Evolutionary conservation across 2,113 vertebrate species (phyloP).

Genomic region (Nipponia nippon): DNA sequence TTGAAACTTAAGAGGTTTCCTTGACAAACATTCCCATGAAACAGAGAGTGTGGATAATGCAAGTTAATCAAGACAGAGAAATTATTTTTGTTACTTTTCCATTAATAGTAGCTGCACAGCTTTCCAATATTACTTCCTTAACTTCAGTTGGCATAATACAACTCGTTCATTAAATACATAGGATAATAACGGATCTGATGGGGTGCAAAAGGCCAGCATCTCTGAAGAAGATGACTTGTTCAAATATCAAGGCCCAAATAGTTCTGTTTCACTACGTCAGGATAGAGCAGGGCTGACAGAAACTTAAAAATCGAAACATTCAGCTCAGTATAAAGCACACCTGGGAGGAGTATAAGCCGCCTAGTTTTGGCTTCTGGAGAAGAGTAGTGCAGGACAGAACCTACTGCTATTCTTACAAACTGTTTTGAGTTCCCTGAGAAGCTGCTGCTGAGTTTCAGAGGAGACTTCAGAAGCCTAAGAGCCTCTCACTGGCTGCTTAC

Average conservation of each 20-base stretch:
- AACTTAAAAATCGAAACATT: neutral
- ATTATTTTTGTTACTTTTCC: neutral
- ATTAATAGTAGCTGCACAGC: neutral
- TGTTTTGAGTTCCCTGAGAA: neutral
- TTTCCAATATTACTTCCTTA: neutral
- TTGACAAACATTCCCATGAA: neutral
- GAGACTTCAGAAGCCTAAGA: neutral
- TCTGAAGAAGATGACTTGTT: neutral
- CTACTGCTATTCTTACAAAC: neutral
- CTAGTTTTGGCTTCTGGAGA: neutral
- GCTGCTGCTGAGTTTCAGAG: neutral
- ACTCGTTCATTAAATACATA: neutral
- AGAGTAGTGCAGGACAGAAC: neutral
- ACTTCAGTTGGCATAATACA: neutral
- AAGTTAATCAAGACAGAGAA: neutral
- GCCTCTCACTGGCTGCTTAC: neutral
- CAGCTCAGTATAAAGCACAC: neutral
- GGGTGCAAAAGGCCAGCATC: neutral
- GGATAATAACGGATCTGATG: neutral
- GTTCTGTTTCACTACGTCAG: neutral
- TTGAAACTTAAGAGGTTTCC: neutral
- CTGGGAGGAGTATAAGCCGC: neutral
- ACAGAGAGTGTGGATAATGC: neutral
- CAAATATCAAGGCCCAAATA: neutral
- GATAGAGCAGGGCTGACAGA: neutral